Evolutionary conservation across 2,888 invertebrate genomes (phyloP), one percentile per base, ranked within the genome.

Genomic region (Notodonta ziczac): DNA sequence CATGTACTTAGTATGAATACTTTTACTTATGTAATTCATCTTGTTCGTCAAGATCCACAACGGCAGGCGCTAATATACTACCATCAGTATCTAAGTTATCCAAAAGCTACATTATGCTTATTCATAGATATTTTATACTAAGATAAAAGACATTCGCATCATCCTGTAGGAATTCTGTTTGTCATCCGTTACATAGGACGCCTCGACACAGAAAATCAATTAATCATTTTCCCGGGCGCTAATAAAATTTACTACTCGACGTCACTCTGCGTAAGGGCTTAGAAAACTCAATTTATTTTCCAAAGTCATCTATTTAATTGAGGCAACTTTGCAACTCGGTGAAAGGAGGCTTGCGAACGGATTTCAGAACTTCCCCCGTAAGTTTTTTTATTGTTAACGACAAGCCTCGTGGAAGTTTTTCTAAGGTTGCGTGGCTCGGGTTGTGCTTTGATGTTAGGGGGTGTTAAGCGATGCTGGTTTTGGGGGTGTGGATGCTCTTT

Each of bases 231-330:
- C 77, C 66, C 72, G 60, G 72, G 70, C 72, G 75, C 78, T 83
- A 83, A 83, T 83, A 83, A 83, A 83, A 83, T 83, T 79, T 80
- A 83, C 82, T 83, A 81, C 82, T 83, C 60, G 67, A 78, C 83
- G 83, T 82, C 78, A 78, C 76, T 79, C 70, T 60, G 58, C 57
- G 61, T 57, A 62, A 66, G 70, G 72, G 77, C 68, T 72, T 69
- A 75, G 75, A 70, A 73, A 79, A 79, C 76, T 73, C 80, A 78
- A 79, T 79, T 78, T 78, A 78, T 78, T 78, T 79, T 75, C 67
- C 75, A 83, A 77, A 83, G 83, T 83, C 83, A 83, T 83, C 80
- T 76, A 76, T 83, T 77, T 83, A 83, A 83, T 83, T 83, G 83
- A 78, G 71, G 75, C 70, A 81, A 81, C 76, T 81, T 81, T 70